Base-by-base conservation (phyloP, 2,888 invertebrate species). In the Xanthia togata region DNA sequence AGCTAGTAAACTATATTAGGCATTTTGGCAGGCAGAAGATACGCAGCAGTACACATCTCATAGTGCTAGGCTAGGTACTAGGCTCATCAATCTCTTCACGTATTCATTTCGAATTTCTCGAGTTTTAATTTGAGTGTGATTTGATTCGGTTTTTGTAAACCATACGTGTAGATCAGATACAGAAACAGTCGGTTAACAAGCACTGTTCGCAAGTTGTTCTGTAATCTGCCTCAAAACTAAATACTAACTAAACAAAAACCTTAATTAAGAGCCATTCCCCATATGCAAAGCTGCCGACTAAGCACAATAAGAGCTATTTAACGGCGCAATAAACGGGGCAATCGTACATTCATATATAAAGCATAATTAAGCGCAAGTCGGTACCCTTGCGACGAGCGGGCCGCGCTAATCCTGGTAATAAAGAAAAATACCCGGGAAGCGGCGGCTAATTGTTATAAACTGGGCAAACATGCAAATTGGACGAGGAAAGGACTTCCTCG, bases 391-490 rank as follows among this genome's bases (percentile, higher is more conserved):
- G 87, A 81, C 82, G 78, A 63, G 81, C 83, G 85, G 81, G 76
- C 83, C 88, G 81, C 87, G 89, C 91, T 94, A 95, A 95, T 94
- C 94, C 93, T 91, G 92, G 92, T 95, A 95, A 96, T 96, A 95
- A 95, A 96, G 96, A 96, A 96, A 95, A 95, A 95, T 95, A 93
- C 92, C 93, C 94, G 92, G 93, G 90, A 92, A 92, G 90, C 92
- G 91, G 81, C 90, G 91, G 92, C 93, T 96, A 96, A 96, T 96
- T 96, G 94, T 95, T 95, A 95, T 95, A 94, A 95, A 96, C 93
- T 93, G 95, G 90, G 92, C 92, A 93, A 94, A 94, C 93, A 96
- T 96, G 96, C 95, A 95, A 95, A 96, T 95, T 92, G 93, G 92
- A 92, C 91, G 90, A 90, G 90, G 84, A 88, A 88, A 91, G 92